Conservation (phyloP, 1,140 invertebrate genomes). For the Belonocnema kinseyi region DNA sequence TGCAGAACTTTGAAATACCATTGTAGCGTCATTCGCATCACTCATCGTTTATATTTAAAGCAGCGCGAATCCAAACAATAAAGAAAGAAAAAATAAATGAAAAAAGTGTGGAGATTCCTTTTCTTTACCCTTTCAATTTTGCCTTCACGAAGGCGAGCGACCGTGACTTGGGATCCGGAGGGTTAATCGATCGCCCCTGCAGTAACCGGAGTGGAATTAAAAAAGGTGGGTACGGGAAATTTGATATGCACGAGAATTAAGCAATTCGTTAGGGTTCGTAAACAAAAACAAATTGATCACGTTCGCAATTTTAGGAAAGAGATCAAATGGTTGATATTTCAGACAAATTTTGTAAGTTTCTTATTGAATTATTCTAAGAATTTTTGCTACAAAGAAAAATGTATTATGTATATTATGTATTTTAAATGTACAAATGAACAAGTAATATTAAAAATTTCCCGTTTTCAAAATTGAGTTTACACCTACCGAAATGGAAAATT, state of each 20-base stretch:
- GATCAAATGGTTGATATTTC: not conserved
- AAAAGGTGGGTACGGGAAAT: conserved; percentile 30
- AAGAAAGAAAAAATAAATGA: conserved; percentile 52
- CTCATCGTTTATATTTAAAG: conserved; percentile 57
- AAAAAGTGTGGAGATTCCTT: conserved; percentile 14
- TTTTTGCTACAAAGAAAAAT: too few species aligned
- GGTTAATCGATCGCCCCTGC: not conserved
- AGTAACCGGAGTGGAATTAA: conserved; percentile 19
- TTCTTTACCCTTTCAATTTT: conserved; percentile 28
- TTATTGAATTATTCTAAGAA: too few species aligned
- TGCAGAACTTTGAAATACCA: conserved; percentile 21
- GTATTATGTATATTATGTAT: too few species aligned
- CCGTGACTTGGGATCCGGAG: conserved; percentile 20
- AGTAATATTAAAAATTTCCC: too few species aligned
- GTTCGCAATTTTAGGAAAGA: not conserved
- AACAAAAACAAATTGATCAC: conserved; percentile 20
- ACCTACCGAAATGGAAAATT: too few species aligned
- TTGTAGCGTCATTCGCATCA: conserved; percentile 24
- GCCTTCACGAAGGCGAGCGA: conserved; percentile 16
- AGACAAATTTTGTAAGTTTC: too few species aligned
- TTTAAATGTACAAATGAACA: too few species aligned
- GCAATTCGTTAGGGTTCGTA: conserved; percentile 8
- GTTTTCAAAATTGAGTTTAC: too few species aligned
- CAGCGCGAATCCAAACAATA: conserved; percentile 59
- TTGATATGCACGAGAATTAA: conserved; percentile 10